Evolutionary conservation across 2,113 vertebrate species (phyloP), one percentile per base, ranked within the genome.

Genomic region (Hylia prasina): DNA sequence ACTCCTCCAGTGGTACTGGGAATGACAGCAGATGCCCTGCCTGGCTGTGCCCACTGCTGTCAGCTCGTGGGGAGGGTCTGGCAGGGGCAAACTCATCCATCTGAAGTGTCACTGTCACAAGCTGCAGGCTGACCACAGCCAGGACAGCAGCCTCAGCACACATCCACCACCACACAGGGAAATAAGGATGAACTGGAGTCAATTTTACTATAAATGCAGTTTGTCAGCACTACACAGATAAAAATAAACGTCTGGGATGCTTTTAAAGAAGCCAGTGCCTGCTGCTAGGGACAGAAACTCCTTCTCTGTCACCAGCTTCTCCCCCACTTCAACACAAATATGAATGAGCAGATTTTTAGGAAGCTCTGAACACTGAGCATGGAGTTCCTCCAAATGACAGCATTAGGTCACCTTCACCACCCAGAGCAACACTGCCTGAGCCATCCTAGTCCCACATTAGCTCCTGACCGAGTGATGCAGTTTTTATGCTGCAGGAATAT

Each of bases 21-120:
- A 31, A 7, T 4, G 47, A 10, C 0, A 35, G 28, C 30, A 61
- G 37, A 9, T 6, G 33, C 18, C 14, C 8, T 10, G 39, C 35
- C 57, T 40, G 17, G 56, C 60, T 9, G 24, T 6, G 15, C 47
- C 30, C 20, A 6, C 1, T 3, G n/a, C n/a, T 1, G 33, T 0
- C 6, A 0, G 10, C 6, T 33, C 9, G 1, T 4, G 15, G 79
- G 28, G 4, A 16, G 39, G 31, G 25, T 31, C 13, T 45, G 53
- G 7, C 10, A 17, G 25, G 33, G 23, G 5, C 7, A 42, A 19
- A 25, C 11, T 63, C 42, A 2, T 2, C 0, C 20, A 13, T 7
- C 54, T 24, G 0, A 27, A 31, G 25, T 5, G 28, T 25, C 82
- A 31, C 18, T 66, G 71, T 51, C 58, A 50, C 2, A 1, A 69